Evolutionary conservation across 1,140 invertebrate genomes (phyloP), one percentile per base, ranked within the genome.

Genomic region (Caerostris extrusa): DNA sequence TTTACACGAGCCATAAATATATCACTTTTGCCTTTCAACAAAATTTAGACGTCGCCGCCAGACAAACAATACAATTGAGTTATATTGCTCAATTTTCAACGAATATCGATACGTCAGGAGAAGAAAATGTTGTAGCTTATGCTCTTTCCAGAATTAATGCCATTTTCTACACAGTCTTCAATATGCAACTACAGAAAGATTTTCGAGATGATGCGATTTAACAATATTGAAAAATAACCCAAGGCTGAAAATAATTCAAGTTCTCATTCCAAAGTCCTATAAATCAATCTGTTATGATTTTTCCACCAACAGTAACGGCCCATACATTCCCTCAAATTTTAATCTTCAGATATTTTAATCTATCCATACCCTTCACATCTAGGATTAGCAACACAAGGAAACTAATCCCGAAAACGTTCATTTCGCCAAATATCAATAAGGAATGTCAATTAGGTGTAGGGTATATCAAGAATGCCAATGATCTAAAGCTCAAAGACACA

Each of bases 41-140:
- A 83, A 83, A 83, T 83, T 83, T 83, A 83, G 50, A 34, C 34
- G 55, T 53, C 34, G 34, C 34, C 34, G 34, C 34, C 34, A 34
- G 34, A 34, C 34, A 34, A 34, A 19, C 81, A 34, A 34, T 34
- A 34, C 34, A 81, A 81, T 91, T 96, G 0, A 95, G 96, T 90
- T 96, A 94, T 58, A 96, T 96, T n/a, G 93, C 95, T 3, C 96
- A 96, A 94, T 96, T 95, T 93, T 95, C 95, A 0, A 96, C 95
- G 0, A 94, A 96, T 56, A 95, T 69, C 71, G 93, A 19, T 95
- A 96, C 94, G 94, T 96, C 19, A 94, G 3, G 96, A 12, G 90
- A 94, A 3, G 94, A 95, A 5, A 96, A 96, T 86, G 77, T 90
- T 67, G 60, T 93, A 17, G 94, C 94, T 8, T 94, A 94, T 81